Conservation (phyloP, 1,140 invertebrate species). For the Holcopasites calliopsidis region DNA sequence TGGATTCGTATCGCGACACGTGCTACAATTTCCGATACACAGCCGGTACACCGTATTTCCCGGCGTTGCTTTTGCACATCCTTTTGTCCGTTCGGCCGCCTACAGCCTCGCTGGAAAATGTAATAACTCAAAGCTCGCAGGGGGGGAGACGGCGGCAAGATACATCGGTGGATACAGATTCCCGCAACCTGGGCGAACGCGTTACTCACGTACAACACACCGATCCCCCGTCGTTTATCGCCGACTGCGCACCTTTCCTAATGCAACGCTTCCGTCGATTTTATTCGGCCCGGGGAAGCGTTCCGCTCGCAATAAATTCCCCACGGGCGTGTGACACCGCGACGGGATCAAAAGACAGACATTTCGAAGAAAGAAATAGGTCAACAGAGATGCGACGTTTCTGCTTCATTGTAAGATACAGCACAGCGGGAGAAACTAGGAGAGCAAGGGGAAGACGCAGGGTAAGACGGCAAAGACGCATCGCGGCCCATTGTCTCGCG, state of each 20-base stretch:
- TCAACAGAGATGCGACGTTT: neutral
- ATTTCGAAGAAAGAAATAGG: constrained; percentile 18
- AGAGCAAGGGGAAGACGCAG: neutral
- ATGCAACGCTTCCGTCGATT: constrained; percentile 27
- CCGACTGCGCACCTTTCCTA: constrained; percentile 1
- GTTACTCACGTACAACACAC: constrained; percentile 23
- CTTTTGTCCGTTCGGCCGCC: constrained; percentile 12
- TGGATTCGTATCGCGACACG: constrained; percentile 32
- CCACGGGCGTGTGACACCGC: too few species aligned
- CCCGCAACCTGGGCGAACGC: neutral
- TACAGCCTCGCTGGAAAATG: constrained; percentile 14
- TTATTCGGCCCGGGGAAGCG: neutral
- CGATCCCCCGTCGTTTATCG: constrained; percentile 39
- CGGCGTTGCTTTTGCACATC: neutral
- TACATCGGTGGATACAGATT: constrained; percentile 31
- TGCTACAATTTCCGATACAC: constrained; percentile 35
- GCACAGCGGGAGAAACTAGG: neutral
- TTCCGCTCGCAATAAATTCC: constrained; percentile 14
- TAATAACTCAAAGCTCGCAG: constrained; percentile 42
- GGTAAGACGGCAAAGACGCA: constrained; percentile 13
- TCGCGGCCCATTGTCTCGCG: constrained; percentile 32
- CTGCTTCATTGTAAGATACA: neutral
- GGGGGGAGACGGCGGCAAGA: neutral
- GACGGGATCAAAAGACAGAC: too few species aligned
- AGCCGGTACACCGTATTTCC: neutral